Evolutionary conservation across 2,113 vertebrate genomes (phyloP).

Genomic region (Muntiacus muntjak): DNA sequence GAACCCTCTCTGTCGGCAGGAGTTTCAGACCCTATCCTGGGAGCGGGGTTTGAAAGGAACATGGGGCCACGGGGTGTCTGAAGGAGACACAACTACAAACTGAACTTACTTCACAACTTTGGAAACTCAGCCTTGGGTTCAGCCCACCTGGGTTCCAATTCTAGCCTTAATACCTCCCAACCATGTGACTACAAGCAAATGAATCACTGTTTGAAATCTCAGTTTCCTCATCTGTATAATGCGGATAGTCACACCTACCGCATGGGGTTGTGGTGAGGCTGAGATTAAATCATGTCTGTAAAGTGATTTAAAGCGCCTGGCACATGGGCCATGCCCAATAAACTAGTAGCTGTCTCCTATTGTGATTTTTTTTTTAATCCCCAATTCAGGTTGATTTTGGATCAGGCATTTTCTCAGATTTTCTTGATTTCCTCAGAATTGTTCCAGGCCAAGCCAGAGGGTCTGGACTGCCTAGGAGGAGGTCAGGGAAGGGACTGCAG

Average conservation of each 20-base stretch:
- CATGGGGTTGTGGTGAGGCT: background rate
- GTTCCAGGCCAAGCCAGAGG: background rate
- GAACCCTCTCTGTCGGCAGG: background rate
- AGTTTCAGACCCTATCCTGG: background rate
- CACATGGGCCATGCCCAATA: background rate
- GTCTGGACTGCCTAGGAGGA: background rate
- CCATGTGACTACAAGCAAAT: background rate
- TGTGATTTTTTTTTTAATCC: background rate
- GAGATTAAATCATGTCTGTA: background rate
- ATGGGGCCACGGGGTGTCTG: fast-evolving
- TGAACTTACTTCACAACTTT: background rate
- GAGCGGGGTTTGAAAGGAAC: background rate
- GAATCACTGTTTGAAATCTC: background rate
- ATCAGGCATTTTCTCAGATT: background rate
- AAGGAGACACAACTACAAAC: background rate
- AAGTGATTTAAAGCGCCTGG: background rate
- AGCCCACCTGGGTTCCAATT: background rate
- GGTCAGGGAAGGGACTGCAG: background rate
- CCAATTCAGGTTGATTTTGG: background rate
- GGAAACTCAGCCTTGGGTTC: background rate
- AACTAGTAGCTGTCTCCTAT: background rate
- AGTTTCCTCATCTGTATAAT: background rate
- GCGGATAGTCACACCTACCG: background rate
- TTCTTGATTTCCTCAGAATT: background rate
- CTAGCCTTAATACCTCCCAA: background rate